A percentile compares a stretch with the other conserved stretches of the same genome.
These are phyloP conservation scores for Pelmatolapia mariae DNA, from an alignment of 2,113 vertebrate genomes.

Conservation along the genomic window DNA sequence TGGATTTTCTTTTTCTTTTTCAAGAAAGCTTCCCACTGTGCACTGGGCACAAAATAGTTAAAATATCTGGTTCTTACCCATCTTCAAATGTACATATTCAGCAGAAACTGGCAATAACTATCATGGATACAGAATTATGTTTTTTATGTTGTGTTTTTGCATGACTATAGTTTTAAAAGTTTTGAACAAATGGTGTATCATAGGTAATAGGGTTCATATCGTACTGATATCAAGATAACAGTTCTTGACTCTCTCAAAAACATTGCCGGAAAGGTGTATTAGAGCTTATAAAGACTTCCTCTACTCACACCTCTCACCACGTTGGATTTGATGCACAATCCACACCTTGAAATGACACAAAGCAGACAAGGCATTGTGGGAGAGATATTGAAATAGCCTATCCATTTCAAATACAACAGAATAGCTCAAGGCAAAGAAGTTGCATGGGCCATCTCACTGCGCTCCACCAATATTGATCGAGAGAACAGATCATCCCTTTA, in stretches of 20 bases:
- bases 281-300: background rate
- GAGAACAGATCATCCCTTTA: constrained; percentile 25
- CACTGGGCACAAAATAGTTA: background rate
- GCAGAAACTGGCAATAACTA: background rate
- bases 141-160: background rate
- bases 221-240: background rate
- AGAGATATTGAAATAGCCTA: constrained; percentile 23
- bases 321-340: background rate
- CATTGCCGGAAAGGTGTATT: background rate
- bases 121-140: background rate
- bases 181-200: background rate
- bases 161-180: background rate
- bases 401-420: background rate
- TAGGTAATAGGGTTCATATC: background rate
- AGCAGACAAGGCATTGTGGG: background rate
- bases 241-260: background rate
- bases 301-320: background rate
- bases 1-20: background rate
- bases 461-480: constrained; percentile 34
- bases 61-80: background rate
- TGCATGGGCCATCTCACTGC: constrained; percentile 6
- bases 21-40: background rate
- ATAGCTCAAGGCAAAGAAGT: constrained; percentile 22
- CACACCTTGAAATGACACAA: background rate
- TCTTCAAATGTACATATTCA: background rate